These are phyloP conservation scores for Grapholita molesta DNA, from an alignment of 1,140 invertebrate genomes.

Conservation along the genomic window DNA sequence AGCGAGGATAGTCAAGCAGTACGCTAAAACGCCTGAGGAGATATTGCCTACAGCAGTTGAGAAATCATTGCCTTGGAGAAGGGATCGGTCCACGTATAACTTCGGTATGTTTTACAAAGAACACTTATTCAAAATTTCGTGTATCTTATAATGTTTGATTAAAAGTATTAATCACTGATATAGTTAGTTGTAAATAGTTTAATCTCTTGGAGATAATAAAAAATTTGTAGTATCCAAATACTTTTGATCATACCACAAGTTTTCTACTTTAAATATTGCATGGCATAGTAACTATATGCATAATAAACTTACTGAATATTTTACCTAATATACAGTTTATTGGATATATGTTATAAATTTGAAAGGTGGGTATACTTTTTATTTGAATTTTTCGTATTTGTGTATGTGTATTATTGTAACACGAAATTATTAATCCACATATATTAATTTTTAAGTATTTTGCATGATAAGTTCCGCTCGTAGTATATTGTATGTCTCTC, in stretches of 20 bases:
- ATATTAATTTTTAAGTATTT: background rate
- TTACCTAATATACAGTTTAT: too few relatives aligned
- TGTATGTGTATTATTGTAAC: conserved; percentile 4
- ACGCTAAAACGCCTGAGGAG: conserved; percentile 79
- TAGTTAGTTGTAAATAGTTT: background rate
- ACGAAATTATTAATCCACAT: too few relatives aligned
- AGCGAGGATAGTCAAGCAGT: conserved; percentile 82
- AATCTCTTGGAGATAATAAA: background rate
- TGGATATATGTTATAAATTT: too few relatives aligned
- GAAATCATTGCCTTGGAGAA: conserved; percentile 86
- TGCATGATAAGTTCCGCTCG: background rate
- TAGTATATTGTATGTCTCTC: background rate
- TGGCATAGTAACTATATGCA: background rate
- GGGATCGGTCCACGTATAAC: conserved; percentile 81
- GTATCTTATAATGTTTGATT: conserved; percentile 26
- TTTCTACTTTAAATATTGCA: background rate
- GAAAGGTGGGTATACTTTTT: background rate
- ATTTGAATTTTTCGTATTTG: background rate
- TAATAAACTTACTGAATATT: too few relatives aligned
- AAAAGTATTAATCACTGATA: conserved; percentile 4
- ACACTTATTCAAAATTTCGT: background rate
- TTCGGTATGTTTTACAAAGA: conserved; percentile 62
- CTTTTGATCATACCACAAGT: background rate
- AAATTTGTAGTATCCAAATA: too few relatives aligned
- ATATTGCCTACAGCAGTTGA: conserved; percentile 84